Base-by-base conservation (phyloP, 1,140 invertebrate species). In the Sycophaga agraensis region DNA sequence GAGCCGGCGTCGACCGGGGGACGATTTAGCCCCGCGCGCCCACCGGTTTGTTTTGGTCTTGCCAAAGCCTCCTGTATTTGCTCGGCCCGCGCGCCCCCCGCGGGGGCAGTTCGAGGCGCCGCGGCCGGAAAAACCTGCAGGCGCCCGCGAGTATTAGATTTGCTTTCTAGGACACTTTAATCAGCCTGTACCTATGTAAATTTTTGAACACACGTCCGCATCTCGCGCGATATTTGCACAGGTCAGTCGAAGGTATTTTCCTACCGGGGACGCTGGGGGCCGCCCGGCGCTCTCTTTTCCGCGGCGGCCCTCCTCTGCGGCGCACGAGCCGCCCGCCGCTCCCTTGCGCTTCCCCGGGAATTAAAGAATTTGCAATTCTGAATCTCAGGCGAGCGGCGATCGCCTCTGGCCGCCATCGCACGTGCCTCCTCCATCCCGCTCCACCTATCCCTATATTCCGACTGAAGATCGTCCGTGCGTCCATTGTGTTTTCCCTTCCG, bases 361-460 rank as follows among this genome's bases (percentile, higher is more conserved):
- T 81, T 79, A 80, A 81, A 79, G 79, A 80, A 81, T 81, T 81
- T 79, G 78, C 79, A 81, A 81, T 81, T 80, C 79, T 77, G 78
- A 80, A 77, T 75, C 68, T 70, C 69, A 70, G 70, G 70, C 71
- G 73, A 76, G 76, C 70, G 70, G 31, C 64, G 68, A 42, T 42
- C 45, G 19, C 12, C 59, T 22, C 39, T 22, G 28, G 2, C 46
- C 9, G 8, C 42, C 42, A 28, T n/a, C 1, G 1, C 22, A 46
- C 67, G 63, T 62, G 45, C 4, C 28, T 49, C 11, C n/a, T n/a
- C 11, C 28, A 28, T 16, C 14, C 2, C 45, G 4, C 37, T 21
- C 8, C 45, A 5, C 7, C 17, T 8, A 0, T 28, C 1, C 28
- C n/a, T 28, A 12, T 21, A 7, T 19, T 3, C 28, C 5, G 5